Conservation (phyloP, 2,888 invertebrate genomes). For the Pherbina coryleti region DNA sequence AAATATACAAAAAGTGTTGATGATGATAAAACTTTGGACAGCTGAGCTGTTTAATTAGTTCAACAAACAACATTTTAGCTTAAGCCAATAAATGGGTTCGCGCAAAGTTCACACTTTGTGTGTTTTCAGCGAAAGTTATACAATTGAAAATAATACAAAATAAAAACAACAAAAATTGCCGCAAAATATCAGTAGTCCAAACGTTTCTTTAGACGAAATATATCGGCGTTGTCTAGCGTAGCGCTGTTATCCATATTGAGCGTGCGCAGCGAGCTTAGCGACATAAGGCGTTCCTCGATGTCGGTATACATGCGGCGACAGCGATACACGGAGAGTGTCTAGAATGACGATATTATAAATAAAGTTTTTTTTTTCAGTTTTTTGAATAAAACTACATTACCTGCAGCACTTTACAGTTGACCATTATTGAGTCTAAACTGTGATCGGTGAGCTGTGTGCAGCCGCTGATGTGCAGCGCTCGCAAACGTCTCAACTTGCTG, state of each 20-base stretch:
- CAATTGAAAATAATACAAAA: constrained; percentile 66
- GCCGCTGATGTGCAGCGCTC: constrained; percentile 67
- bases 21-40: too few relatives aligned
- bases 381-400: constrained; percentile 39
- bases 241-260: constrained; percentile 63
- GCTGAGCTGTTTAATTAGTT: too few relatives aligned
- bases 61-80: too few relatives aligned
- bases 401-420: constrained; percentile 70
- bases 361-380: constrained; percentile 3
- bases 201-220: constrained; percentile 63
- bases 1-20: too few relatives aligned
- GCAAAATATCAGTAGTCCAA: constrained; percentile 68
- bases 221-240: constrained; percentile 63
- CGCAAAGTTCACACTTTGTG: too few relatives aligned
- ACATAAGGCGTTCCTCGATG: constrained; percentile 63
- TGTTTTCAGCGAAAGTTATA: constrained; percentile 62
- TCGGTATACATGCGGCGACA: constrained; percentile 67
- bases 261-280: constrained; percentile 60
- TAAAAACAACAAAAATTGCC: constrained; percentile 64
- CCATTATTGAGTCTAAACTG: constrained; percentile 70
- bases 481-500: constrained; percentile 66
- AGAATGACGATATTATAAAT: constrained; percentile 18
- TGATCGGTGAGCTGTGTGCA: constrained; percentile 73
- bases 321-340: constrained; percentile 62
- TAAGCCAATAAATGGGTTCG: too few relatives aligned